Evolutionary conservation across 2,113 vertebrate species (phyloP), one percentile per base, ranked within the genome.

Genomic region (Nannospalax galili): DNA sequence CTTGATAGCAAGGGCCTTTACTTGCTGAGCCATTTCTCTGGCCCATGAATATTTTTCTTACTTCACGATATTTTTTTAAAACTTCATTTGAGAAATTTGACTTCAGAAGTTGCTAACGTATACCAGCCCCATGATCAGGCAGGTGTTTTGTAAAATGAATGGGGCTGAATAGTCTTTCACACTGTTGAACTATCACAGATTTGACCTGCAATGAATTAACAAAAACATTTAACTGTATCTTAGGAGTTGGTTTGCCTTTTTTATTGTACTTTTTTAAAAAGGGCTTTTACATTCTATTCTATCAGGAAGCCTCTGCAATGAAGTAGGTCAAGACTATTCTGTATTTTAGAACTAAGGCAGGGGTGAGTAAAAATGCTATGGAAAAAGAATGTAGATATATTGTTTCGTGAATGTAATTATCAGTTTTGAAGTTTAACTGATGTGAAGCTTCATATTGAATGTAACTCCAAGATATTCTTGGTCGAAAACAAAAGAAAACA

Each of bases 121-220:
- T 77, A 40, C 24, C 72, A 14, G 28, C 22, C 78, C 28, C 73
- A 17, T 3, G 0, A 75, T 64, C 8, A 69, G 22, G 3, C 28
- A 82, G 45, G 11, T 56, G 1, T 92, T 82, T 20, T 67, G 5
- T 67, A 82, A 95, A 77, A 82, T 37, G 64, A 3, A 22, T 16
- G 35, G 28, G 22, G 67, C 14, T 69, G 10, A 94, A 5, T 87
- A 24, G 4, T 69, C 19, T 74, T 88, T 67, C 9, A 80, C 40
- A 88, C 35, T 79, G 26, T 79, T 80, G 30, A 90, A 95, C 24
- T 90, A 87, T 72, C 42, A 79, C 19, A 88, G 65, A 35, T 19
- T 48, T 94, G 73, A 74, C 40, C 70, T 87, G 15, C 3, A 45
- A 84, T 77, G 37, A 90, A 77, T 40, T 80, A 60, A 79, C 60